These are phyloP conservation scores for Drosophila flavopinicola DNA, from an alignment of 2,888 invertebrate genomes.

Conservation along the genomic window DNA sequence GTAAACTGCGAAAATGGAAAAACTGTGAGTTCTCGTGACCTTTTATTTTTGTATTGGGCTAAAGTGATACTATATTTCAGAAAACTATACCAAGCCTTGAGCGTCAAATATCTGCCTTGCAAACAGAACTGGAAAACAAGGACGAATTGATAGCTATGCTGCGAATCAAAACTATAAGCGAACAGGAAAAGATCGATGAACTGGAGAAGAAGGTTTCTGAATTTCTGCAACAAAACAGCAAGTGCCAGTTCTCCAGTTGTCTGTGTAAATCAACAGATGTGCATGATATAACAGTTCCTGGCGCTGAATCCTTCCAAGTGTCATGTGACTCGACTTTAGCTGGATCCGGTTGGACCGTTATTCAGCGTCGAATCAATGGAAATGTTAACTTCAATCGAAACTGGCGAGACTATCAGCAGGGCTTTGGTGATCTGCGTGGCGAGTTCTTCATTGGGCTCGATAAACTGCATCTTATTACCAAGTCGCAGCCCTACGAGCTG, in stretches of 20 bases:
- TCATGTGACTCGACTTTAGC: slow-evolving; percentile 84
- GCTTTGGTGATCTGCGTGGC: slow-evolving; percentile 88
- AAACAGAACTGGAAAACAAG: slow-evolving; percentile 31
- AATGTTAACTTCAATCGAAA: slow-evolving; percentile 87
- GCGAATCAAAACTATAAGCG: slow-evolving; percentile 28
- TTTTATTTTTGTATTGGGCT: neutral
- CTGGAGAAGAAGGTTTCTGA: slow-evolving; percentile 17
- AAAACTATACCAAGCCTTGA: slow-evolving; percentile 14
- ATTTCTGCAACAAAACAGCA: slow-evolving; percentile 23
- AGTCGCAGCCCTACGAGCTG: slow-evolving; percentile 85
- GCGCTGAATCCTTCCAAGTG: slow-evolving; percentile 86
- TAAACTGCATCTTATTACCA: slow-evolving; percentile 86
- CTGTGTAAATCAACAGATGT: slow-evolving; percentile 36
- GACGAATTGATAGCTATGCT: slow-evolving; percentile 49
- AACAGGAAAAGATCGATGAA: slow-evolving; percentile 43
- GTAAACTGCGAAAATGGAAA: slow-evolving; percentile 7
- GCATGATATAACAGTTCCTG: slow-evolving; percentile 33
- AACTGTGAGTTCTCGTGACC: slow-evolving; percentile 9
- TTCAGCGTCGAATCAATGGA: slow-evolving; percentile 88
- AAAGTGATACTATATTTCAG: slow-evolving; percentile 5
- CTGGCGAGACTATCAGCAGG: slow-evolving; percentile 88
- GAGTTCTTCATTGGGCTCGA: slow-evolving; percentile 90
- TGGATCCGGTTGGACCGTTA: slow-evolving; percentile 89
- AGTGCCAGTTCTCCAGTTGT: slow-evolving; percentile 42
- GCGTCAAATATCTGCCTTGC: slow-evolving; percentile 10